phyloP scores from a whole-genome alignment of 2,888 invertebrate species.

The Plusia festucae region DNA sequence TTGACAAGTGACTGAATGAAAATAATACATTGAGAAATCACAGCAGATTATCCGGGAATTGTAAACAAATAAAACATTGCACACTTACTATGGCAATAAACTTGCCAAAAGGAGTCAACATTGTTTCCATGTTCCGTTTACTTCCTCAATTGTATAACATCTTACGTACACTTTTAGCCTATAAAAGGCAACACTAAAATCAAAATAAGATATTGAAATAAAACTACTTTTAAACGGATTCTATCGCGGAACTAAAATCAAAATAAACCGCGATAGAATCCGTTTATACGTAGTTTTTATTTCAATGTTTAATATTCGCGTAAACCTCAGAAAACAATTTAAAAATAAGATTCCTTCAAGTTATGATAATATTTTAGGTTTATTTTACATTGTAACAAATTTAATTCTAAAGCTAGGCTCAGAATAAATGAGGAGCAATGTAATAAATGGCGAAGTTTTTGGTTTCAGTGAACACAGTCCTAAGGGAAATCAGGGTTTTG shows the following conservation, averaged over 20 bases:
- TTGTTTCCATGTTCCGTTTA: neutral
- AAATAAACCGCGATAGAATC: no score
- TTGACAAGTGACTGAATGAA: neutral
- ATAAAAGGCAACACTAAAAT: no score
- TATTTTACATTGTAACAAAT: conserved; percentile 19
- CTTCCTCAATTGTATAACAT: neutral
- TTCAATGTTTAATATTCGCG: no score
- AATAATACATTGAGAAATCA: conserved; percentile 1
- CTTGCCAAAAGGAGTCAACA: neutral
- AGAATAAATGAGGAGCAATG: conserved; percentile 35
- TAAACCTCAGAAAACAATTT: no score
- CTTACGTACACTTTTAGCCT: neutral
- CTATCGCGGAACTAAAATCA: no score
- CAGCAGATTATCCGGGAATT: neutral
- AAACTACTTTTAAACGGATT: no score
- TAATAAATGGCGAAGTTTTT: conserved; percentile 40
- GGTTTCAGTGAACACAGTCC: conserved; percentile 38
- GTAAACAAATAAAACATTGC: neutral
- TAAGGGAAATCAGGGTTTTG: conserved; percentile 44
- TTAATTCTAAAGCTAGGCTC: conserved; percentile 21
- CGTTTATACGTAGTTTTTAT: no score
- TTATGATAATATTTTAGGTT: neutral
- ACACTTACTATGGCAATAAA: neutral
- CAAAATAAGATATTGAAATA: no score
- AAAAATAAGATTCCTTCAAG: neutral